Percentiles rank a stretch among this genome's conserved stretches.
These are phyloP conservation scores for Centruroides vittatus DNA, from an alignment of 1,140 invertebrate genomes.

Conservation along the genomic window DNA sequence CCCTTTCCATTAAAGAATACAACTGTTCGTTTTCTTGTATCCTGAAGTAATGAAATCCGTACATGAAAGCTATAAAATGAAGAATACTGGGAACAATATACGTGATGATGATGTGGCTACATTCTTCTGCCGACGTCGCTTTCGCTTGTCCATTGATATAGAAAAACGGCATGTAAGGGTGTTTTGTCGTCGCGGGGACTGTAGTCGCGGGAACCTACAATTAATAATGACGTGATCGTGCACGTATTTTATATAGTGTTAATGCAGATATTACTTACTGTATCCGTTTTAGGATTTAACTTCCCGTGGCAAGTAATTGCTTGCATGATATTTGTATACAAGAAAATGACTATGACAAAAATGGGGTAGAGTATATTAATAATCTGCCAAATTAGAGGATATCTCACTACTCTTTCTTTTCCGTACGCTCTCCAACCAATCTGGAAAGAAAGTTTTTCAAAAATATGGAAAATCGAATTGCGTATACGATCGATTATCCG, in stretches of 20 bases:
- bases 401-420: not conserved
- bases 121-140: not conserved
- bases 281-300: constrained; percentile 8
- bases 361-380: constrained; percentile 8
- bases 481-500: not conserved
- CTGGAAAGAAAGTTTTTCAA: not conserved
- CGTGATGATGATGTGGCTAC: constrained; percentile 38
- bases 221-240: not conserved
- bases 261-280: not conserved
- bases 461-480: too few relatives aligned
- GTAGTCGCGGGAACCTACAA: too few relatives aligned
- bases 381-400: constrained; percentile 1
- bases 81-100: constrained; percentile 62
- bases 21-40: constrained; percentile 72
- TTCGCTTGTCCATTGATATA: too few relatives aligned
- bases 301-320: constrained; percentile 12
- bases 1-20: constrained; percentile 77
- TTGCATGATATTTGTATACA: constrained; percentile 5
- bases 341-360: constrained; percentile 3
- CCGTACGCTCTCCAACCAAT: constrained; percentile 10
- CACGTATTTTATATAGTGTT: not conserved
- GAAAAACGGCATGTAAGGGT: too few relatives aligned
- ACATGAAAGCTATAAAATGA: constrained; percentile 58
- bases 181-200: too few relatives aligned
- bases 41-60: constrained; percentile 60